Conservation (phyloP, 2,113 vertebrate genomes). For the Bubo blakistoni region DNA sequence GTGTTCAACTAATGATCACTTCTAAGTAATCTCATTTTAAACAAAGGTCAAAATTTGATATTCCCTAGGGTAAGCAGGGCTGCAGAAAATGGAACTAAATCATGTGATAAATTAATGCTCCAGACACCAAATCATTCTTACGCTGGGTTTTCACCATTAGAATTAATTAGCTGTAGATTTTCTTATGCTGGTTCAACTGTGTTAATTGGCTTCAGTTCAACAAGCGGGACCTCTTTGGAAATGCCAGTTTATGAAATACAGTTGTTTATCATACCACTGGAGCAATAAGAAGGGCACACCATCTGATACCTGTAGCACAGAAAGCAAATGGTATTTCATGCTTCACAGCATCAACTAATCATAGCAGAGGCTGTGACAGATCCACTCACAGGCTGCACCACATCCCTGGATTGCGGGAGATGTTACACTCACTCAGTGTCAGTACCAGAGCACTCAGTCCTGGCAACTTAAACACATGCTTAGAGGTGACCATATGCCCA, state of each 20-base stretch:
- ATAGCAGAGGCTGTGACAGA: not conserved
- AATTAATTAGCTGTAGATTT: slow-evolving; percentile 5
- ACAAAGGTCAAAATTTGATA: not conserved
- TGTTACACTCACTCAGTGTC: not conserved
- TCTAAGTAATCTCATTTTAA: not conserved
- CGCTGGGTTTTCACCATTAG: not conserved
- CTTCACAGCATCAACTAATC: not conserved
- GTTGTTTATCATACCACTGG: not conserved
- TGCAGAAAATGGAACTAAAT: not conserved
- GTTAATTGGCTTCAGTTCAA: slow-evolving; percentile 7
- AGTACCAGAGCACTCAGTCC: not conserved
- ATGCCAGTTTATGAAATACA: not conserved
- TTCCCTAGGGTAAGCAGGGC: not conserved
- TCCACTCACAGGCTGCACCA: not conserved
- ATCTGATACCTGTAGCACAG: not conserved
- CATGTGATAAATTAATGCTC: not conserved
- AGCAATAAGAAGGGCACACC: not conserved
- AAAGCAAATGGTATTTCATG: slow-evolving; percentile 34
- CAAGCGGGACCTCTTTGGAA: not conserved
- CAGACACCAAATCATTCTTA: not conserved
- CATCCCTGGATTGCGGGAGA: not conserved
- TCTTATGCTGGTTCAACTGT: not conserved
- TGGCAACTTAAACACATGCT: not conserved
- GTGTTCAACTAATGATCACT: not conserved
- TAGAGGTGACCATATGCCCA: not conserved